Conservation (phyloP, 92 coral and sea anemone species). For the Epizoanthus ramosus region DNA sequence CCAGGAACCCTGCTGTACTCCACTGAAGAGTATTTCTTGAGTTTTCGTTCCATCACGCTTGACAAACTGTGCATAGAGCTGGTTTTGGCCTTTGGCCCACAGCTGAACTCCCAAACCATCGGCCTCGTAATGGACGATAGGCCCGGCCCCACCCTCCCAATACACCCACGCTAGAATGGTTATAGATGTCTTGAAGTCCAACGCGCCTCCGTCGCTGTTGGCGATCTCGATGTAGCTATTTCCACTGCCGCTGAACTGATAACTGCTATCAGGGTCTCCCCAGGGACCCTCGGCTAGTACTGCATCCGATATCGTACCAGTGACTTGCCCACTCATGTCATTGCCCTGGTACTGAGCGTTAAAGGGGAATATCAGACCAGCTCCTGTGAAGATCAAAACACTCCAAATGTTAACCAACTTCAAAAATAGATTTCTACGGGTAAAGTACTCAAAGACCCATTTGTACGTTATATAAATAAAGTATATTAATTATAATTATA, state of each 20-base stretch:
- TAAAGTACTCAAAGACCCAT: neutral
- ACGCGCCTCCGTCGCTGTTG: constrained; percentile 6
- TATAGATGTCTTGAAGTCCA: constrained; percentile 8
- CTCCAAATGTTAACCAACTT: neutral
- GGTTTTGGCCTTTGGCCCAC: constrained; percentile 3
- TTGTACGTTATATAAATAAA: no score
- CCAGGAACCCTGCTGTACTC: constrained; percentile 57
- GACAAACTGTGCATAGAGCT: constrained; percentile 63
- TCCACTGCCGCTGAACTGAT: neutral
- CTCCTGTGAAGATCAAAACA: neutral
- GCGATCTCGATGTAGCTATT: constrained; percentile 17
- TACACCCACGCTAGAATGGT: constrained; percentile 11
- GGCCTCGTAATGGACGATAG: constrained; percentile 13
- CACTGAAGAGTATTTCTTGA: constrained; percentile 39
- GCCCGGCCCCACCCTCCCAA: constrained; percentile 18
- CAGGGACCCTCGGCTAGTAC: constrained; percentile 16
- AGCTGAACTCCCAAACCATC: constrained; percentile 1
- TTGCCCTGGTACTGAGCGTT: constrained; percentile 16
- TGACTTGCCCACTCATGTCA: neutral
- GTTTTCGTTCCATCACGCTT: constrained; percentile 51
- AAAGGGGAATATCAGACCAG: constrained; percentile 7
- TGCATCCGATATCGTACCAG: constrained; percentile 11
- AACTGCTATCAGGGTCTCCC: constrained; percentile 17
- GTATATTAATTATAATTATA: no score
- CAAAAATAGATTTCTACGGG: neutral